Base-by-base conservation (phyloP, 2,888 invertebrate genomes). In the Xestia xanthographa region DNA sequence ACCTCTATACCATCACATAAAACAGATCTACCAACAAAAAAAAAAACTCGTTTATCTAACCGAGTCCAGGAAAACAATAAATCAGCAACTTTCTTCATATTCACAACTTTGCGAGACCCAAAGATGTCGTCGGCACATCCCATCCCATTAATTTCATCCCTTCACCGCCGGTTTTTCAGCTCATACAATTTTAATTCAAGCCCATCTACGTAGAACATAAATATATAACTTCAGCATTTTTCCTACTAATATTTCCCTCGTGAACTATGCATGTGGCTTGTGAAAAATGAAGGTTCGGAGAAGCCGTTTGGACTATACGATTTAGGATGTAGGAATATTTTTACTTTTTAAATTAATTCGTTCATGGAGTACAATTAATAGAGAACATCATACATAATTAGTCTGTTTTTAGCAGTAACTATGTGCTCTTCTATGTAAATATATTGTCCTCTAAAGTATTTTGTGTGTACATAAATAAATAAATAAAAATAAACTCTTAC, bases 231-330 rank as follows among this genome's bases (percentile, higher is more conserved):
- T 90, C 87, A 86, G 83, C 89, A 91, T 94, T 94, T 95, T 95
- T 93, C 94, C 90, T 90, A 91, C 93, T 95, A 95, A 95, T 94
- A 94, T 95, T 95, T 94, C 92, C 92, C 90, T 90, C 91, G 93
- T 93, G 93, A 93, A 94, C 94, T 94, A 94, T 95, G 94, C 94
- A 95, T 93, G 92, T 88, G 92, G 90, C 90, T 88, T 86, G 90
- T 95, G 95, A 95, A 94, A 95, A 94, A 95, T 95, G 93, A 92
- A 92, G 92, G 92, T 90, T 90, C 86, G 75, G 84, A 83, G 73
- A 75, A 38, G 75, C 4, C 14, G 12, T 82, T 88, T 87, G 84
- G 8, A 82, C 0, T n/a, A 1, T 12, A 73, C 82, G 85, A 72
- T 53, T 60, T 67, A 38, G 12, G 0, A 22, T 71, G 12, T 2